Evolutionary conservation across 2,888 invertebrate species (phyloP), one percentile per base, ranked within the genome.

Genomic region (Lepidocyrtinus sp.): DNA sequence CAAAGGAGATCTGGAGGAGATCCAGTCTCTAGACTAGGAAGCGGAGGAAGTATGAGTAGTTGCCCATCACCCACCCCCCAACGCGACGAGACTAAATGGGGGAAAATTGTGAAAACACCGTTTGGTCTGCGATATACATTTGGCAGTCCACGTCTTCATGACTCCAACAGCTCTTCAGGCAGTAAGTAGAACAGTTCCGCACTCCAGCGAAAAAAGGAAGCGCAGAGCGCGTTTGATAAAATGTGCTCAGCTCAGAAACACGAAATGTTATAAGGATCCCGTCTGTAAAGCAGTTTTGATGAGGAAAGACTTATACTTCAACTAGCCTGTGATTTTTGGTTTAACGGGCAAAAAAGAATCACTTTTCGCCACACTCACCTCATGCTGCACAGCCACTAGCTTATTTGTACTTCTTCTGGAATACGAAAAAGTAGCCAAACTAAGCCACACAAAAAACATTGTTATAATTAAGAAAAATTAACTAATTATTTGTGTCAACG

Each of bases 91-190:
- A 86, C 85, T 61, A 85, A 86, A 50, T 86, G 86, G 86, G 86
- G 86, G 0, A 84, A 85, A 61, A 83, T 85, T 72, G 85, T 86
- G 2, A 86, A 86, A 76, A 85, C 86, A 12, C 86, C 86, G 1
- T 86, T 86, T 83, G 86, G 86, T n/a, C 72, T 86, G 15, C 72
- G 86, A 2, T 86, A 86, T 71, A 86, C 86, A 24, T 86, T 86
- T 77, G 86, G 86, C 5, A 80, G 80, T 65, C 75, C 79, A 9
- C 36, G 79, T 5, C n/a, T 68, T 12, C 65, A 67, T 65, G 69
- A 78, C 21, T 71, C 77, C 0, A 50, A 26, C n/a, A 63, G 61
- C 24, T 76, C 76, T 50, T 69, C 68, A 5, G 36, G 36, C 5
- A 36, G 36, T 63, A 63, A 24, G 19, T 24, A 63, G 21, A 7